Base-by-base conservation (phyloP, 2,888 invertebrate genomes). In the Ochropleura leucogaster region DNA sequence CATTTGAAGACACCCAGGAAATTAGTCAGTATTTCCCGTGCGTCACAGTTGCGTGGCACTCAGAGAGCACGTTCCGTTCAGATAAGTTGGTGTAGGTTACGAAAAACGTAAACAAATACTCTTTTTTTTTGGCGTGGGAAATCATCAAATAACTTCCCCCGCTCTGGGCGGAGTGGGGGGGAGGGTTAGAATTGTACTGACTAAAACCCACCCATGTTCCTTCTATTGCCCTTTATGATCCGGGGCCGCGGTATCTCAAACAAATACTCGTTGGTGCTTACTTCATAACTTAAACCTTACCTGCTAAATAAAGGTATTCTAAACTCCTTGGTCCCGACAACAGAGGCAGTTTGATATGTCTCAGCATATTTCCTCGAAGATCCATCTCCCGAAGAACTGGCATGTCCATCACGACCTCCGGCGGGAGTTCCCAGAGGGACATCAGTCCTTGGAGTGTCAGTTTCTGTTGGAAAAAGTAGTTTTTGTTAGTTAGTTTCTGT, bases 361-460 rank as follows among this genome's bases (percentile, higher is more conserved):
- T 91, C 66, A 97, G 88, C 78, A 91, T 91, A 85, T 97, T 97
- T 77, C 95, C 92, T 49, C 97, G 94, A 7, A 97, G 91, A 83
- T 97, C 97, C 82, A 97, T 88, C 49, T 92, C 94, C 64, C 91
- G 91, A 2, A 97, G 91, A n/a, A 91, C 86, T 16, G 92, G 90
- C 92, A 97, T 95, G 72, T 94, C 90, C 10, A 87, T 89, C 30
- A 97, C 87, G 2, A 95, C 85, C 3, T 93, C 92, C 0, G 92
- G 91, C 4, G 94, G 92, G n/a, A 96, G 80, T 86, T 96, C 96
- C 95, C 94, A 95, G 7, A 96, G 84, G 3, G 92, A 92, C 3
- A 89, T 82, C 63, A 94, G 83, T 0, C 95, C 95, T 53, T 92
- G 93, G 72, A 96, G 90, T 40, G 89, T 86, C 12, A 96, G 83